These are phyloP conservation scores for Scaptomyza parva DNA, from an alignment of 2,888 invertebrate species.

Conservation along the genomic window DNA sequence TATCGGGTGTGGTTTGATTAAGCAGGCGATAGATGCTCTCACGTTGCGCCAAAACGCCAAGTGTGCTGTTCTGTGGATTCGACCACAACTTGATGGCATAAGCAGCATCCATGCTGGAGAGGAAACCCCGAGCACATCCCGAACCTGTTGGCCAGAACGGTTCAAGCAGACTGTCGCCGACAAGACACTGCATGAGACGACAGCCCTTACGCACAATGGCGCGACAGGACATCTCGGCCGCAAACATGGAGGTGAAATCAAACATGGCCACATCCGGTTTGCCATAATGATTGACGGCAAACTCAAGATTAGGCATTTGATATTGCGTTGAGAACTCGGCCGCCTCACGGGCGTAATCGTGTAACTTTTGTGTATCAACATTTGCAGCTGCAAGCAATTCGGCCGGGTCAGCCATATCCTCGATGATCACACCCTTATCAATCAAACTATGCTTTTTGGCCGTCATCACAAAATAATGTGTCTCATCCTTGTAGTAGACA, in stretches of 20 bases:
- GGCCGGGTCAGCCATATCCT: slow-evolving; percentile 96
- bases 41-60: slow-evolving; percentile 96
- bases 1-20: slow-evolving; percentile 98
- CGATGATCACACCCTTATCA: slow-evolving; percentile 95
- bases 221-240: slow-evolving; percentile 97
- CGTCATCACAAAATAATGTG: slow-evolving; percentile 99
- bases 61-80: slow-evolving; percentile 87
- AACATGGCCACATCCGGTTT: slow-evolving; percentile 99
- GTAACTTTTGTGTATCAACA: slow-evolving; percentile 94
- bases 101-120: slow-evolving; percentile 97
- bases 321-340: slow-evolving; percentile 97
- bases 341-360: slow-evolving; percentile 96
- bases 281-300: slow-evolving; percentile 98
- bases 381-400: slow-evolving; percentile 94
- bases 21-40: slow-evolving; percentile 95
- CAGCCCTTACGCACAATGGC: slow-evolving; percentile 91
- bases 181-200: slow-evolving; percentile 93
- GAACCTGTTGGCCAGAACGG: slow-evolving; percentile 99
- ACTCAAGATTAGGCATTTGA: slow-evolving; percentile 94
- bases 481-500: slow-evolving; percentile 99
- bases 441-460: slow-evolving; percentile 98
- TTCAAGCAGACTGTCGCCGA: slow-evolving; percentile 98
- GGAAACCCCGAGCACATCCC: slow-evolving; percentile 98
- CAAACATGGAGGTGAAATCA: slow-evolving; percentile 99
- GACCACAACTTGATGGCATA: slow-evolving; percentile 96